These are phyloP conservation scores for Drosophila fungiperda DNA, from an alignment of 2,888 invertebrate species.

Conservation along the genomic window DNA sequence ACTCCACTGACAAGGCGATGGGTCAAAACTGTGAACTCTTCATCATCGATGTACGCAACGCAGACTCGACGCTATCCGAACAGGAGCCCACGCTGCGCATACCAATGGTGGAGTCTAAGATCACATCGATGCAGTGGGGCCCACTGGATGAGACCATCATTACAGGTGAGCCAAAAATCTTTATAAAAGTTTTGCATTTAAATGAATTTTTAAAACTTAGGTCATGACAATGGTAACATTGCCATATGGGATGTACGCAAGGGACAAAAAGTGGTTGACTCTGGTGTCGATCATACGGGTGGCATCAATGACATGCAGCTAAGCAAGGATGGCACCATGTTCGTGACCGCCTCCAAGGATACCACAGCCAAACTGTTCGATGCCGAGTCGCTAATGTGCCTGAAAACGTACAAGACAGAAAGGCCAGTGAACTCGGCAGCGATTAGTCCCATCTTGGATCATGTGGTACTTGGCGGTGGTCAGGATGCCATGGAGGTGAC, in stretches of 20 bases:
- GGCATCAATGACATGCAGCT: slow-evolving; percentile 98
- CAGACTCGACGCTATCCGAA: slow-evolving; percentile 89
- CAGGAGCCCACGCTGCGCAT: slow-evolving; percentile 92
- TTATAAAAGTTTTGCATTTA: background rate
- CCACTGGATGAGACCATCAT: slow-evolving; percentile 95
- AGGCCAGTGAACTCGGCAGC: slow-evolving; percentile 99
- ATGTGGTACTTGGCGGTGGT: slow-evolving; percentile 99
- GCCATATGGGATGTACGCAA: slow-evolving; percentile 96
- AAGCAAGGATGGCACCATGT: slow-evolving; percentile 96
- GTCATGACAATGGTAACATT: slow-evolving; percentile 97
- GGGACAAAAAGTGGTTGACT: slow-evolving; percentile 91
- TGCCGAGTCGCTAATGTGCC: slow-evolving; percentile 91
- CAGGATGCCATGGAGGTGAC: slow-evolving; percentile 99
- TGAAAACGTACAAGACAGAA: slow-evolving; percentile 99
- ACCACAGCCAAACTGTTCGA: slow-evolving; percentile 98
- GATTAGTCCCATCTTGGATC: slow-evolving; percentile 97
- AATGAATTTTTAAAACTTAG: slow-evolving; percentile 42
- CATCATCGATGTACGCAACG: slow-evolving; percentile 92
- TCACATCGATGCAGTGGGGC: slow-evolving; percentile 97
- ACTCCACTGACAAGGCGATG: slow-evolving; percentile 97
- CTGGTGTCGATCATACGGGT: slow-evolving; percentile 92
- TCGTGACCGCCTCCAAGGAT: slow-evolving; percentile 98
- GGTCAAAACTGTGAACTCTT: slow-evolving; percentile 95
- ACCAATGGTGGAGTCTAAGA: slow-evolving; percentile 92
- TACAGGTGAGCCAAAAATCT: slow-evolving; percentile 86